Base-by-base conservation (phyloP, 2,888 invertebrate genomes). In the Diadegma fenestrale region DNA sequence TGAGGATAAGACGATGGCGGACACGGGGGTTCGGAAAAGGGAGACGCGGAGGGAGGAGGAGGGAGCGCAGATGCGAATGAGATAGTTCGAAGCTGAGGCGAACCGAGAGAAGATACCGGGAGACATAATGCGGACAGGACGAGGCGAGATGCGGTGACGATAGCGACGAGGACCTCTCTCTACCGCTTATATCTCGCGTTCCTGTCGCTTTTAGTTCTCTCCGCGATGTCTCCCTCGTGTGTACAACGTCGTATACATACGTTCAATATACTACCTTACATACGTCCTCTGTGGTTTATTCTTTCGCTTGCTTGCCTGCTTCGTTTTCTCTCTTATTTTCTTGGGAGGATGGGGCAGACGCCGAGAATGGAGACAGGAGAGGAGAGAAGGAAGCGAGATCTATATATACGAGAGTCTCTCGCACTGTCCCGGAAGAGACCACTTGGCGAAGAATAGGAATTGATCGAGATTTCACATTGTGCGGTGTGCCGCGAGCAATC, bases 41-140 rank as follows among this genome's bases (percentile, higher is more conserved):
- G n/a, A 4, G 68, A 19, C 17, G 61, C 69, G 72, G 30, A 61
- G 12, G 37, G 43, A 33, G 14, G 45, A 51, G 72, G 37, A 51
- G 71, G 63, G 76, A 54, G 72, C 87, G 88, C 88, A 88, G 88
- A 88, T 88, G 88, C 86, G 86, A 82, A 87, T 81, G 87, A 88
- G 88, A 88, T 88, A 88, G 87, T 86, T 85, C 71, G 71, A 64
- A 84, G 79, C 81, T 83, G 83, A 87, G 85, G 83, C 84, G 85
- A 78, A 88, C 83, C 83, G 63, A 83, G 84, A 85, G 75, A 78
- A 87, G 86, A 87, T 87, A 88, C 82, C 83, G 68, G 76, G 81
- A 80, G 88, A 88, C 88, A 88, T 89, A 89, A 89, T 89, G 87
- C 85, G 87, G 87, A 88, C 88, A 88, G 88, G 88, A 89, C 88